Evolutionary conservation across 2,113 vertebrate species (phyloP).

Genomic region (Mobula hypostoma): DNA sequence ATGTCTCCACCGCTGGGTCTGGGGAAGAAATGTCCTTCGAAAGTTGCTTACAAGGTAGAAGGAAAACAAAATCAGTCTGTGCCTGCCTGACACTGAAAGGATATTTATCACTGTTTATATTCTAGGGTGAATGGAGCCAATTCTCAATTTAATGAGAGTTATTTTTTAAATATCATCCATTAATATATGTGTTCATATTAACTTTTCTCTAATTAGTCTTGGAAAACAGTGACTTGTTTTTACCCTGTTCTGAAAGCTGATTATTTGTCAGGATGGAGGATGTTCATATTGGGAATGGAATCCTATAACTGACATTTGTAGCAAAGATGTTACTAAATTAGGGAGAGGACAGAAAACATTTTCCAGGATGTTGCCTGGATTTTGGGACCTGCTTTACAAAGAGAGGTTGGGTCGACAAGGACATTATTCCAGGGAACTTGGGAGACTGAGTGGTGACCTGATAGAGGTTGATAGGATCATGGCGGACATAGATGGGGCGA

Average conservation of each 20-base stretch:
- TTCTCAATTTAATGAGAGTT: not conserved
- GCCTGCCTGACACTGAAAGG: constrained; percentile 1
- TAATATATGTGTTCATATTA: not conserved
- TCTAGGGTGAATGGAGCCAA: not conserved
- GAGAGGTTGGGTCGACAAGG: too few relatives aligned
- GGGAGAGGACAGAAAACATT: too few relatives aligned
- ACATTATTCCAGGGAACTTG: too few relatives aligned
- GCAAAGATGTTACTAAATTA: too few relatives aligned
- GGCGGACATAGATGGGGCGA: too few relatives aligned
- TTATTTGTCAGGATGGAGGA: not conserved
- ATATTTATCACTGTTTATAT: not conserved
- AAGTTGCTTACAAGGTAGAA: constrained; percentile 98
- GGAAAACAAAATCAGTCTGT: constrained; percentile 44
- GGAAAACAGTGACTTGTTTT: not conserved
- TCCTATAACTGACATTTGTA: too few relatives aligned
- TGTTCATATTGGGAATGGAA: not conserved
- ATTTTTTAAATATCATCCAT: not conserved
- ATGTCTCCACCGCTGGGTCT: constrained; percentile 99
- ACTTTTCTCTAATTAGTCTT: not conserved
- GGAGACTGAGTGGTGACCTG: too few relatives aligned
- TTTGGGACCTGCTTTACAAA: too few relatives aligned
- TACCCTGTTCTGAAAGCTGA: not conserved
- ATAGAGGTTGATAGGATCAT: too few relatives aligned
- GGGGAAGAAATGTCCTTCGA: constrained; percentile 99
- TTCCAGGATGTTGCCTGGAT: too few relatives aligned